Conservation (phyloP, 2,888 invertebrate species). For the Eilema griseolum region DNA sequence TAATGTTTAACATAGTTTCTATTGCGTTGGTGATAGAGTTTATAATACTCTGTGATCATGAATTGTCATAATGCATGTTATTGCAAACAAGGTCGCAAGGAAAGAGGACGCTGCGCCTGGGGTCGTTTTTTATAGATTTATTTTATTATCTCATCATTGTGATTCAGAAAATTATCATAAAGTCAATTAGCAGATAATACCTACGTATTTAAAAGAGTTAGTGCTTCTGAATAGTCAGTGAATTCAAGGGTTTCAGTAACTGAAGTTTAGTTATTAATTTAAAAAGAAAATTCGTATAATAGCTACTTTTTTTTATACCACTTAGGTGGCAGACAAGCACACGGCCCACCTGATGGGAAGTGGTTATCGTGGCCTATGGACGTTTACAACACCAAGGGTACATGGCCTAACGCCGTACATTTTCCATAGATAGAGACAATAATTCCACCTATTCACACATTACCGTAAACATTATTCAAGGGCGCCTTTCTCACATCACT, state of each 20-base stretch:
- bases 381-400: too few relatives aligned
- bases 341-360: too few relatives aligned
- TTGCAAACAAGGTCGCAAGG: slow-evolving; percentile 61
- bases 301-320: too few relatives aligned
- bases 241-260: neutral
- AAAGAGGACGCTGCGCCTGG: slow-evolving; percentile 57
- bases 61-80: slow-evolving; percentile 41
- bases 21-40: slow-evolving; percentile 46
- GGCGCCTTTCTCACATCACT: too few relatives aligned
- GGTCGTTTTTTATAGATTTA: slow-evolving; percentile 51
- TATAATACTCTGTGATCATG: slow-evolving; percentile 27
- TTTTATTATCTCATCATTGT: neutral
- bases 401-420: too few relatives aligned
- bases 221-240: neutral
- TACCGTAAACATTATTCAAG: too few relatives aligned
- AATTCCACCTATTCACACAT: too few relatives aligned
- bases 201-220: neutral
- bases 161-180: slow-evolving; percentile 3
- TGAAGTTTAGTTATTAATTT: neutral
- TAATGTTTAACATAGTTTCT: slow-evolving; percentile 39
- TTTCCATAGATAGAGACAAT: too few relatives aligned
- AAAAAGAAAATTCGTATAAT: too few relatives aligned
- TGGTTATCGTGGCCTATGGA: too few relatives aligned
- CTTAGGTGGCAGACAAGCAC: too few relatives aligned
- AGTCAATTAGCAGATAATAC: neutral